Conservation (phyloP, 2,113 vertebrate genomes). For the Protobothrops flavoviridis region DNA sequence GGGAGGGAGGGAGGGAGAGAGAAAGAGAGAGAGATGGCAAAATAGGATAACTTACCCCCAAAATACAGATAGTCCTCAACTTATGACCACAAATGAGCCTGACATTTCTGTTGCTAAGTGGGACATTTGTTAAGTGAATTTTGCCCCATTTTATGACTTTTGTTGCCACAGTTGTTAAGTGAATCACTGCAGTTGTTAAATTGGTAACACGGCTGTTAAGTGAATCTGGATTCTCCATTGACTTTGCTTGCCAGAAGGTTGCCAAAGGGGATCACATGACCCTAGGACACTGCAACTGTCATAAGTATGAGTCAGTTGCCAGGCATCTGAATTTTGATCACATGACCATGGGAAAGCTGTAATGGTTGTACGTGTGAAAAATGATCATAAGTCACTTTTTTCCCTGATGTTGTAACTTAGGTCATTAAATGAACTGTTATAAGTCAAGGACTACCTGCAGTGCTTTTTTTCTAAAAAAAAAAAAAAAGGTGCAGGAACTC, state of each 20-base stretch:
- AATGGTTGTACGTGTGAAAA: background rate
- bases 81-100: background rate
- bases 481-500: too few species aligned
- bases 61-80: background rate
- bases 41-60: conserved; percentile 21
- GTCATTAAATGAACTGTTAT: background rate
- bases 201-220: background rate
- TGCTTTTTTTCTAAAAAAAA: too few species aligned
- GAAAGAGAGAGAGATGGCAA: background rate
- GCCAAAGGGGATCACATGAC: too few species aligned
- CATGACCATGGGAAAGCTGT: background rate
- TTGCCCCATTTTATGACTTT: background rate
- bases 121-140: background rate
- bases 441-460: background rate
- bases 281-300: too few species aligned
- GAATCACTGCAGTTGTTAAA: background rate
- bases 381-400: background rate
- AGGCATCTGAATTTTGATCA: background rate
- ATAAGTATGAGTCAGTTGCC: background rate
- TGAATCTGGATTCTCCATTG: background rate
- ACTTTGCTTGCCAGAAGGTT: background rate
- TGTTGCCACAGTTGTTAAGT: background rate
- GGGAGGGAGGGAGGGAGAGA: background rate
- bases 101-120: background rate
- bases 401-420: background rate